These are phyloP conservation scores for Anodontia alba DNA, from an alignment of 2,888 invertebrate genomes.

Conservation along the genomic window DNA sequence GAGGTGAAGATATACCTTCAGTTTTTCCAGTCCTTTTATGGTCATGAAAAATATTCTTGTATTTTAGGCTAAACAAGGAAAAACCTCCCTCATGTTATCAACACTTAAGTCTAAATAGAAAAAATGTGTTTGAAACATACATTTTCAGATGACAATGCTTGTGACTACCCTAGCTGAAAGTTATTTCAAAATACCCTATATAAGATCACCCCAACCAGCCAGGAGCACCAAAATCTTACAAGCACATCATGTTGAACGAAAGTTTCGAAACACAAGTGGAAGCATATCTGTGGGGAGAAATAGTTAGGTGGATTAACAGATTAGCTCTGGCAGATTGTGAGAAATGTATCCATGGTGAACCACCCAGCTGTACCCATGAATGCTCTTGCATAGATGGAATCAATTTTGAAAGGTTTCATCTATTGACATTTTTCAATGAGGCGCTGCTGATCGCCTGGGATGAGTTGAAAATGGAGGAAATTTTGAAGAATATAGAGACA, in stretches of 20 bases:
- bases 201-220: not conserved
- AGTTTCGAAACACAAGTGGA: not conserved
- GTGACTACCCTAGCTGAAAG: not conserved
- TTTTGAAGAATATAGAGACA: not conserved
- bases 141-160: not conserved
- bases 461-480: not conserved
- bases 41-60: constrained; percentile 10
- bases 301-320: not conserved
- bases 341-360: not conserved
- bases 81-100: constrained; percentile 2
- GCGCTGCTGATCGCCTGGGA: not conserved
- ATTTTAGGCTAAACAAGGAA: constrained; percentile 4
- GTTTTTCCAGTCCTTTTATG: constrained; percentile 3
- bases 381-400: no score
- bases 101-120: not conserved
- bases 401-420: not conserved
- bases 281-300: not conserved
- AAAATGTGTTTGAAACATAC: not conserved
- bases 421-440: not conserved
- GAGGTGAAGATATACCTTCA: not conserved
- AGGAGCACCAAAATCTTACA: no score
- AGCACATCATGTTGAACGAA: not conserved
- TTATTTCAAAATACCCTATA: constrained; percentile 8
- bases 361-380: not conserved
- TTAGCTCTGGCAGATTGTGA: not conserved